phyloP scores from a whole-genome alignment of 92 coral and sea anemone species.

The Metridium senile region DNA sequence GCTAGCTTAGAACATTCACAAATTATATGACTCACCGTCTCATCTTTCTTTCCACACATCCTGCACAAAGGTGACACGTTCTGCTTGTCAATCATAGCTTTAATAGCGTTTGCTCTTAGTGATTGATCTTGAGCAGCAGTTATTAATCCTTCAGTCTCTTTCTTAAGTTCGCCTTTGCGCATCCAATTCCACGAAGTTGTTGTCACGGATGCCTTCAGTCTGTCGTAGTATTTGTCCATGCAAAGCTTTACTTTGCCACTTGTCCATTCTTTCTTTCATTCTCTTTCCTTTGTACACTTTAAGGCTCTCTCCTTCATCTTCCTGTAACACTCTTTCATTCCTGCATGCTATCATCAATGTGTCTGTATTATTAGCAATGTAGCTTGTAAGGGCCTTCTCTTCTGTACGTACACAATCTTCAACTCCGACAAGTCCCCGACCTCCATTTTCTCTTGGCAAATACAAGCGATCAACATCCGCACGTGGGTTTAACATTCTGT shows the following conservation, averaged over 20 bases:
- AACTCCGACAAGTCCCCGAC: conserved; percentile 41
- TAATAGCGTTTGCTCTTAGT: no score
- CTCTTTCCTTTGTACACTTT: conserved; percentile 10
- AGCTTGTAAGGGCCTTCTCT: conserved; percentile 42
- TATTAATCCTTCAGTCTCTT: no score
- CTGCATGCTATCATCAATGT: conserved; percentile 23
- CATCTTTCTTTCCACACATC: no score
- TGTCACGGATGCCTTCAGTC: conserved; percentile 35
- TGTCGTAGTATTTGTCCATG: conserved; percentile 46
- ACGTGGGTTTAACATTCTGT: conserved; percentile 45
- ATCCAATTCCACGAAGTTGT: no score
- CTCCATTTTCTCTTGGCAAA: conserved; percentile 42
- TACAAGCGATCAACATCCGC: conserved; percentile 43
- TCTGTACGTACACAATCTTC: conserved; percentile 40
- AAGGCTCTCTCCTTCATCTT: neutral
- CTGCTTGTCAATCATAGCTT: no score
- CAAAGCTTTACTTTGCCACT: conserved; percentile 38
- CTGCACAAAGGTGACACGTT: no score
- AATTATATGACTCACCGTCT: no score
- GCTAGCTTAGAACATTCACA: no score
- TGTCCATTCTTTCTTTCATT: conserved; percentile 24
- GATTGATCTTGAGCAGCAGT: no score
- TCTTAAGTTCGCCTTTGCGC: no score
- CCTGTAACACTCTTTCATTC: conserved; percentile 30
- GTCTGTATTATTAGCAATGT: conserved; percentile 32